Conservation (phyloP, 2,797 vertebrate species). For the Phrynocephalus vlangalii region DNA sequence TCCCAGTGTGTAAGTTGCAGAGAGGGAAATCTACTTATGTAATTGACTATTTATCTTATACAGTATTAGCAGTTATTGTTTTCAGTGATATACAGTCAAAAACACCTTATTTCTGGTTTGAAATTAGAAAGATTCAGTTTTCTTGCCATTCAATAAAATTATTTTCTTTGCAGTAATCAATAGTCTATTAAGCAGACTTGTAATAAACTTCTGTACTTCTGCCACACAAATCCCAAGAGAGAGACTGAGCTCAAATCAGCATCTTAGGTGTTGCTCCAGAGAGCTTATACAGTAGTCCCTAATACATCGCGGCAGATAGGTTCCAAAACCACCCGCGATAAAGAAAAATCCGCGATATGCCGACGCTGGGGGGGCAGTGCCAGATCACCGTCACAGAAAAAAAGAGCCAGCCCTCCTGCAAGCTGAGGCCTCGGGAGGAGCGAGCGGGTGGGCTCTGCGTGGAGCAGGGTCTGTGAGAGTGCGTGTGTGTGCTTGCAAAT, state of each 20-base stretch:
- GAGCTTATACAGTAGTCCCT: conserved; percentile 5
- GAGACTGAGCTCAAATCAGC: not conserved
- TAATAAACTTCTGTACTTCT: conserved; percentile 40
- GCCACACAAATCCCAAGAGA: not conserved
- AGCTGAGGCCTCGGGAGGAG: no score
- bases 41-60: conserved; percentile 28
- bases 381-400: no score
- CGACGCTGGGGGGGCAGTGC: no score
- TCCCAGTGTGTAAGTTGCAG: conserved; percentile 25
- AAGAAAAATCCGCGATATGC: no score
- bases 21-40: conserved; percentile 39
- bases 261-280: conserved; percentile 28
- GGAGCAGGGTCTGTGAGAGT: no score
- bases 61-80: conserved; percentile 52
- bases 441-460: no score
- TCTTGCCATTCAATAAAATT: conserved; percentile 13
- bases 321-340: no score
- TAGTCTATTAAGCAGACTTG: conserved; percentile 42
- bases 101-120: conserved; percentile 16
- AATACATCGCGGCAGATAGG: no score
- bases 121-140: conserved; percentile 42
- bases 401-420: no score
- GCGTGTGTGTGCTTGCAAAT: no score
- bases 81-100: conserved; percentile 32
- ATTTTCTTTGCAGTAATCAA: conserved; percentile 59